phyloP scores from a whole-genome alignment of 2,113 vertebrate species.

The Penelope pileata region DNA sequence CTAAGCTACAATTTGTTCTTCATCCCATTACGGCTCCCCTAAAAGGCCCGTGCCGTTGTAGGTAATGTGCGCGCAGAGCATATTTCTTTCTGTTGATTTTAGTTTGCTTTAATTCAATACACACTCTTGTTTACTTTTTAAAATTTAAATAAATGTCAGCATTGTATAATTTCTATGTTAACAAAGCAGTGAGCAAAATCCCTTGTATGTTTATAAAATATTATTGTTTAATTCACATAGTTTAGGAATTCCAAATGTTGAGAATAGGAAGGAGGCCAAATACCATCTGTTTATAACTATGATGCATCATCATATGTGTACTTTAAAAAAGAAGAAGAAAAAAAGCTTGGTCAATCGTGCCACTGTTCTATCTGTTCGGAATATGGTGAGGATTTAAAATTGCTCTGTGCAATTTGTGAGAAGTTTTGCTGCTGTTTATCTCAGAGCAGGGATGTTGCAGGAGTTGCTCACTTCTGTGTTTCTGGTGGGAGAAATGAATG shows the following conservation, averaged over 20 bases:
- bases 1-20: constrained; percentile 80
- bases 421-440: constrained; percentile 52
- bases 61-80: constrained; percentile 70
- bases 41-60: constrained; percentile 72
- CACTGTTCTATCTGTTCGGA: constrained; percentile 79
- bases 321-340: constrained; percentile 75
- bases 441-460: constrained; percentile 57
- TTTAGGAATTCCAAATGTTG: constrained; percentile 91
- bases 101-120: constrained; percentile 87
- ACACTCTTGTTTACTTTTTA: constrained; percentile 87
- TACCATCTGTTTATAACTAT: constrained; percentile 90
- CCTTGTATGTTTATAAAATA: constrained; percentile 91
- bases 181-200: constrained; percentile 90
- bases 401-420: constrained; percentile 49
- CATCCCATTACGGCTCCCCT: constrained; percentile 73
- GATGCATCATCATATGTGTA: constrained; percentile 87
- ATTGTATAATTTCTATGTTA: constrained; percentile 91
- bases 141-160: constrained; percentile 91
- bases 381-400: constrained; percentile 76
- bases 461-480: constrained; percentile 55
- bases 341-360: constrained; percentile 84
- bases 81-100: constrained; percentile 83
- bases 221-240: constrained; percentile 90
- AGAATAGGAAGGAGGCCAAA: constrained; percentile 90
- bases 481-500: constrained; percentile 58